Evolutionary conservation across 2,113 vertebrate species (phyloP).

Genomic region (Sceloporus undulatus): DNA sequence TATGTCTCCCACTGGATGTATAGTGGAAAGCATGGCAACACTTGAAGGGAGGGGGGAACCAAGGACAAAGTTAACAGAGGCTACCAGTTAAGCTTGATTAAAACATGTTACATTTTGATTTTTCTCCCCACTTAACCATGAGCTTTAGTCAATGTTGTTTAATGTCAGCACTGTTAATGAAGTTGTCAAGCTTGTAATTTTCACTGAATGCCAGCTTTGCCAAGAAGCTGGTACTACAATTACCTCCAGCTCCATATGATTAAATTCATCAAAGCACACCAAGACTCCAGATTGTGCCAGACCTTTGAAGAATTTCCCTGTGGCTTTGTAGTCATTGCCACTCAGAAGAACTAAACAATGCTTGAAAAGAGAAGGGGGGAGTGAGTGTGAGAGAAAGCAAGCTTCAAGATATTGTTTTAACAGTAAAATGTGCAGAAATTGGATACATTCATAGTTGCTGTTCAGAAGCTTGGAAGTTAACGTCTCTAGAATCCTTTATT

Average conservation of each 20-base stretch:
- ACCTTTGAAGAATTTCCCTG: conserved; percentile 79
- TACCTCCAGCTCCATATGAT: conserved; percentile 79
- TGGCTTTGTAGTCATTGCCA: conserved; percentile 72
- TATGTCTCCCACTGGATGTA: too few relatives aligned
- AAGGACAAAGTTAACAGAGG: conserved; percentile 55
- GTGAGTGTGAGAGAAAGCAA: neutral
- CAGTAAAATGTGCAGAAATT: neutral
- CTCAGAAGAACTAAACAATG: conserved; percentile 58
- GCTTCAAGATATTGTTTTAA: conserved; percentile 1
- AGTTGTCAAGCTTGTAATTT: conserved; percentile 80
- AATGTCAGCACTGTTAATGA: conserved; percentile 79
- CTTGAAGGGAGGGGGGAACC: conserved; percentile 38
- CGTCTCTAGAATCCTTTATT: neutral
- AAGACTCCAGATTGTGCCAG: conserved; percentile 72
- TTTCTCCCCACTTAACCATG: conserved; percentile 64
- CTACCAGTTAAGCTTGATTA: conserved; percentile 62
- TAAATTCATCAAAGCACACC: conserved; percentile 80
- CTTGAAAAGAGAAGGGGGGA: neutral
- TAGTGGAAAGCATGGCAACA: too few relatives aligned
- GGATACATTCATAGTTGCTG: too few relatives aligned
- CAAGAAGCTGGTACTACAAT: conserved; percentile 77
- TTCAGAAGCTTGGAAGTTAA: too few relatives aligned
- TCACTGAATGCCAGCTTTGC: conserved; percentile 76
- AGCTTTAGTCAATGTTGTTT: conserved; percentile 74
- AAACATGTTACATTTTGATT: conserved; percentile 66